A percentile compares a stretch with the other conserved stretches of the same genome.
Evolutionary conservation across 2,888 invertebrate species (phyloP).

Genomic region (Gasteruption jaculator): DNA sequence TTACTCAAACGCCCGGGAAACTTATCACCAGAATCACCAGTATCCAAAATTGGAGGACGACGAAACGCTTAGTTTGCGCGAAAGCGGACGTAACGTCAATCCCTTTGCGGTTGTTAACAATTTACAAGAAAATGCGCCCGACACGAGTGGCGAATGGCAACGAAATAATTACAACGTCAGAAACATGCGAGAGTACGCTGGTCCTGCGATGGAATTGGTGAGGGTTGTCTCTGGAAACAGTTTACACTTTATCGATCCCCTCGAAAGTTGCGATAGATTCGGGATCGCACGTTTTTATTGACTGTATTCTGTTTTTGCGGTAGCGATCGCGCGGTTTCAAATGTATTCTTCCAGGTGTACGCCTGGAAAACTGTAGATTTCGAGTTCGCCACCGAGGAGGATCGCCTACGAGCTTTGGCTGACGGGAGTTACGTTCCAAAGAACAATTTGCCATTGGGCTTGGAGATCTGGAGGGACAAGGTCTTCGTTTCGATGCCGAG

Average conservation of each 20-base stretch:
- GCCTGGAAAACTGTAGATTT: slow-evolving; percentile 75
- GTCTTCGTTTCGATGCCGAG: slow-evolving; percentile 74
- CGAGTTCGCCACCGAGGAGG: slow-evolving; percentile 60
- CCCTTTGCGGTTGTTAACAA: slow-evolving; percentile 12
- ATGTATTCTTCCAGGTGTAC: slow-evolving; percentile 53
- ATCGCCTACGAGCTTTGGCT: slow-evolving; percentile 59
- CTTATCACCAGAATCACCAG: too few species aligned
- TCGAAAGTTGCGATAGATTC: neutral
- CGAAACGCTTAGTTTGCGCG: too few species aligned
- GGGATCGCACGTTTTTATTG: neutral
- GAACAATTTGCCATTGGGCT: slow-evolving; percentile 71
- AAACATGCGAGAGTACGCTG: slow-evolving; percentile 39
- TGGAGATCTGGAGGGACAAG: slow-evolving; percentile 66
- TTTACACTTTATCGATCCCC: neutral
- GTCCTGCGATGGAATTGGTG: slow-evolving; percentile 47
- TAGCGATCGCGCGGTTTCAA: neutral
- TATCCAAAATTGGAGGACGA: too few species aligned
- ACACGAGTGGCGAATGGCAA: slow-evolving; percentile 12
- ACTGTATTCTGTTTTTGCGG: slow-evolving; percentile 1
- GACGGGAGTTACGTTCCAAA: slow-evolving; percentile 63
- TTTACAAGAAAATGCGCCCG: slow-evolving; percentile 10
- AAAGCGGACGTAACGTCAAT: slow-evolving; percentile 18
- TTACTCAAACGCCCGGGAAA: too few species aligned
- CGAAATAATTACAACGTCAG: slow-evolving; percentile 24
- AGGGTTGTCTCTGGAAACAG: neutral